Conservation (phyloP, 2,797 vertebrate genomes). For the Crax fasciolata region DNA sequence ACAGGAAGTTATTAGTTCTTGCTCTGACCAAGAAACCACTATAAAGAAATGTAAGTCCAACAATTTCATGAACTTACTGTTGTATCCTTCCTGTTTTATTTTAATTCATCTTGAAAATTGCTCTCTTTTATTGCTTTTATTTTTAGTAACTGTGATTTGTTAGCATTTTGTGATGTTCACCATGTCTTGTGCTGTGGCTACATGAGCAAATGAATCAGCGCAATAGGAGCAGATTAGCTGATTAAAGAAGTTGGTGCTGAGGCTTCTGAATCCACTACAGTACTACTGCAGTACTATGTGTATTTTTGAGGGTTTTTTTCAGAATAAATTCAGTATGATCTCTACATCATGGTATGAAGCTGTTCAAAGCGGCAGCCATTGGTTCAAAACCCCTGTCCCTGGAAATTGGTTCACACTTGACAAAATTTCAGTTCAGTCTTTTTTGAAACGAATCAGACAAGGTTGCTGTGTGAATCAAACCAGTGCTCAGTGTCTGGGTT, state of each 20-base stretch:
- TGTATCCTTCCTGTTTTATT: conserved; percentile 1
- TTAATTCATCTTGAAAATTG: neutral
- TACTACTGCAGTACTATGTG: neutral
- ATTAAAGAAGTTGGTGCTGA: neutral
- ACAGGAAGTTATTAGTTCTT: neutral
- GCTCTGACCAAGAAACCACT: neutral
- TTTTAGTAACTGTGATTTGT: conserved; percentile 23
- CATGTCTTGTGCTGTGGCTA: neutral
- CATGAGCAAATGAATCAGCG: neutral
- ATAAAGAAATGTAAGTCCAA: neutral
- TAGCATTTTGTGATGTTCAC: neutral
- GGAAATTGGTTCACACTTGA: neutral
- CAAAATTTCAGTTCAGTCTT: neutral
- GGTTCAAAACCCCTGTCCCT: neutral
- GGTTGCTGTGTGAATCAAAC: neutral
- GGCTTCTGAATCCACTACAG: neutral
- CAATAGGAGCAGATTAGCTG: neutral
- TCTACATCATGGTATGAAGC: neutral
- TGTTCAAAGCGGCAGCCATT: neutral
- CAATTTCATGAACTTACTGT: neutral
- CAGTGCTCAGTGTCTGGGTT: neutral
- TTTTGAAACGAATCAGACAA: neutral
- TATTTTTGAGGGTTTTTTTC: neutral
- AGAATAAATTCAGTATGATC: neutral
- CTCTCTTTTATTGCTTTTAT: conserved; percentile 18